These are phyloP conservation scores for Idaea straminata DNA, from an alignment of 2,888 invertebrate genomes.

Conservation along the genomic window DNA sequence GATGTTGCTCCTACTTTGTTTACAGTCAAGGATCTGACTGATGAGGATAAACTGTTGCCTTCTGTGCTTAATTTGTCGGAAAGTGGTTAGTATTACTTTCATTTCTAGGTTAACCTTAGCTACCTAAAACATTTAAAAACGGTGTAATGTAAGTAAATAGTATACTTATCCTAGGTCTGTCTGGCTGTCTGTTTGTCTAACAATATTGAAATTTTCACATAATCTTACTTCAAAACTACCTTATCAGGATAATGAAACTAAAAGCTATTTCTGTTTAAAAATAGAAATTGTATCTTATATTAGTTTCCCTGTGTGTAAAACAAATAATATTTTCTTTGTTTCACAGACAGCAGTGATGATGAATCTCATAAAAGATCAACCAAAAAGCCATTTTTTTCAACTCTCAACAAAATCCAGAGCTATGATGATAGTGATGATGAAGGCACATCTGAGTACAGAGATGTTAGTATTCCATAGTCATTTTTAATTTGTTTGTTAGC, in stretches of 20 bases:
- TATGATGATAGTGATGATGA: constrained; percentile 49
- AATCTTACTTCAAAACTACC: too few relatives aligned
- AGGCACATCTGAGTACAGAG: constrained; percentile 52
- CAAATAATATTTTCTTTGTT: not conserved
- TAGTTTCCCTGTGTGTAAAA: not conserved
- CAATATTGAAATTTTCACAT: too few relatives aligned
- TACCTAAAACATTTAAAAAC: too few relatives aligned
- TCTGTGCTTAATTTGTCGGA: constrained; percentile 71
- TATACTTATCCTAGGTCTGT: too few relatives aligned
- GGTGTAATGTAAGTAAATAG: too few relatives aligned
- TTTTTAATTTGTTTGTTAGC: too few relatives aligned
- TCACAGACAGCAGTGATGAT: constrained; percentile 72
- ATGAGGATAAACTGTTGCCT: constrained; percentile 69
- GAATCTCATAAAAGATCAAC: constrained; percentile 41
- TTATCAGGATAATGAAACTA: too few relatives aligned
- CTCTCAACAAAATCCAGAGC: constrained; percentile 19
- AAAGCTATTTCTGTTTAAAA: too few relatives aligned
- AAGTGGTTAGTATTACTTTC: constrained; percentile 58
- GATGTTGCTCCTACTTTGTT: constrained; percentile 38
- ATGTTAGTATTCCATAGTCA: constrained; percentile 48
- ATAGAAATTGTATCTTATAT: too few relatives aligned
- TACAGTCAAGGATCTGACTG: constrained; percentile 68
- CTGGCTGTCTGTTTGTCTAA: too few relatives aligned
- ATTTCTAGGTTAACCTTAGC: too few relatives aligned
- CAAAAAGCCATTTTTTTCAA: constrained; percentile 23